Evolutionary conservation across 2,113 vertebrate genomes (phyloP).

Genomic region (Campylorhamphus procurvoides): DNA sequence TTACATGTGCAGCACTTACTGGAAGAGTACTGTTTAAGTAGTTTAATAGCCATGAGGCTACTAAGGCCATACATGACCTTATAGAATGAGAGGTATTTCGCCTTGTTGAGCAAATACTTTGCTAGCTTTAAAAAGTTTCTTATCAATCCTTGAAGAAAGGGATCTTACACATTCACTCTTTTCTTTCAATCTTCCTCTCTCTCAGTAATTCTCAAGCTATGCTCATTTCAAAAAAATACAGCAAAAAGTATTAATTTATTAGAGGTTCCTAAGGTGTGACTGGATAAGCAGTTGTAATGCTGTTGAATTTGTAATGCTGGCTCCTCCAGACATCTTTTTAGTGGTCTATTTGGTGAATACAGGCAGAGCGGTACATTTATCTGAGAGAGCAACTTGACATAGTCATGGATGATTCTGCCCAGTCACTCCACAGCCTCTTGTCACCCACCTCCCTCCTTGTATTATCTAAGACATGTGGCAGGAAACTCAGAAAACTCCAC

Average conservation of each 20-base stretch:
- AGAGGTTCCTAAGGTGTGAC: background rate
- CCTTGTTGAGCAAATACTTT: background rate
- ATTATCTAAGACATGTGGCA: background rate
- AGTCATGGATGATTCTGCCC: background rate
- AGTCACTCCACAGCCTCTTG: background rate
- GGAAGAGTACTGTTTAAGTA: background rate
- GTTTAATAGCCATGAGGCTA: background rate
- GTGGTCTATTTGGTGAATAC: background rate
- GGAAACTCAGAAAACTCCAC: background rate
- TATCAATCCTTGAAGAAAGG: background rate
- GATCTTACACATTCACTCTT: background rate
- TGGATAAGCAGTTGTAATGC: background rate
- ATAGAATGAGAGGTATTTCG: background rate
- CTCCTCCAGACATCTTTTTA: background rate
- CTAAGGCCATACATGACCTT: background rate
- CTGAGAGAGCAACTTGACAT: fast-evolving
- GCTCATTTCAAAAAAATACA: background rate
- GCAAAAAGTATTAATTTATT: background rate
- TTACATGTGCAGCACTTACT: background rate
- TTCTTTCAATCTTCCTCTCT: background rate
- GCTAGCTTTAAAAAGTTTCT: background rate
- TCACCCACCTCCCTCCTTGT: background rate
- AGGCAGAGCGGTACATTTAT: fast-evolving
- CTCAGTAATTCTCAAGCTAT: background rate
- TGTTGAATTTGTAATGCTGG: background rate